Percentiles rank a stretch among this genome's conserved stretches.
Evolutionary conservation across 2,797 vertebrate species (phyloP).

Genomic region (Pseudochirops corinnae): DNA sequence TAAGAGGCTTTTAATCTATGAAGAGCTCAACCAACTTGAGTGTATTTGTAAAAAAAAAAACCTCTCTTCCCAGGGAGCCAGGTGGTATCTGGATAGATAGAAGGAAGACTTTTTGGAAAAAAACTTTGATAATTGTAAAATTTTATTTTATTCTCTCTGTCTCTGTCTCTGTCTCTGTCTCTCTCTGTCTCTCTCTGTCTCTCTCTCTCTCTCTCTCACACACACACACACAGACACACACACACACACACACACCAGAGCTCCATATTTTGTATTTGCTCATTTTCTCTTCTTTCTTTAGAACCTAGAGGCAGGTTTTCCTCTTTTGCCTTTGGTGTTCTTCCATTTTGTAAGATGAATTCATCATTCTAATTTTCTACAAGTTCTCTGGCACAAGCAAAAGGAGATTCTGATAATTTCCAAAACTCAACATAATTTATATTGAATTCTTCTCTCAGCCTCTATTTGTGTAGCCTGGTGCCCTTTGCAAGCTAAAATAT

Average conservation of each 20-base stretch:
- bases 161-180: not conserved
- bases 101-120: not conserved
- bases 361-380: too few species aligned
- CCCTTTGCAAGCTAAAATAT: not conserved
- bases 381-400: not conserved
- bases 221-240: too few species aligned
- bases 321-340: not conserved
- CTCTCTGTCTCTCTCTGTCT: not conserved
- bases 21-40: not conserved
- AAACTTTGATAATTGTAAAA: not conserved
- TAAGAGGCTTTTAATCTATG: not conserved
- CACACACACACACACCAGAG: too few species aligned
- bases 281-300: not conserved
- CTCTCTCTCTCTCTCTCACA: too few species aligned
- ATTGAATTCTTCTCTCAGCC: not conserved
- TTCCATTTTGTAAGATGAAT: not conserved
- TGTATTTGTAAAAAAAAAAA: not conserved
- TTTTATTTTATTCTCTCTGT: not conserved
- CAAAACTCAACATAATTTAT: not conserved
- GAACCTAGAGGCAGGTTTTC: not conserved
- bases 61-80: not conserved
- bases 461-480: not conserved
- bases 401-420: not conserved
- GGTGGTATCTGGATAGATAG: not conserved
- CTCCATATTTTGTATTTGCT: not conserved